phyloP scores from a whole-genome alignment of 2,113 vertebrate genomes.

The Chaetura pelagica region DNA sequence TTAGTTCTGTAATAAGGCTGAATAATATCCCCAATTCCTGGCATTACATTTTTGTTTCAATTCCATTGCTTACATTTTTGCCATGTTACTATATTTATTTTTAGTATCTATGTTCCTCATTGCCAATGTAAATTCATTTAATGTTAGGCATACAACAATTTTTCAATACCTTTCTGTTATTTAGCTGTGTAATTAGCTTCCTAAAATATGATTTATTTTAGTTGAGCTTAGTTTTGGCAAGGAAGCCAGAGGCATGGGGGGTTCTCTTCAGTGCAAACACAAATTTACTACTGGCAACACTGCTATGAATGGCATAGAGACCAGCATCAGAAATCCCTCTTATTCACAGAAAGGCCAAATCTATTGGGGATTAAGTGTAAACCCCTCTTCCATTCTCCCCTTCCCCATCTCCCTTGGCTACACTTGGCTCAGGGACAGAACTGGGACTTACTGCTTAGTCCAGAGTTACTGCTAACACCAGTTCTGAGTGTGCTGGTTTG shows the following conservation, averaged over 20 bases:
- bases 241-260: not conserved
- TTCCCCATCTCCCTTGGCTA: not conserved
- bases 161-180: constrained; percentile 65
- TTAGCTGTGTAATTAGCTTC: constrained; percentile 57
- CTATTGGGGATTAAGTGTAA: not conserved
- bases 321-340: constrained; percentile 45
- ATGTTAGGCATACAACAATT: constrained; percentile 32
- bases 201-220: constrained; percentile 67
- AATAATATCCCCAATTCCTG: not conserved
- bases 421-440: not conserved
- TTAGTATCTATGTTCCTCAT: not conserved
- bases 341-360: constrained; percentile 30
- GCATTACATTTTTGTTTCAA: constrained; percentile 43
- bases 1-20: not conserved
- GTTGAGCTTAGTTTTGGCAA: constrained; percentile 47
- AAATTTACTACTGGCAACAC: constrained; percentile 39
- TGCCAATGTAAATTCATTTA: constrained; percentile 59
- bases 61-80: constrained; percentile 33
- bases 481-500: not conserved
- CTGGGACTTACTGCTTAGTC: not conserved
- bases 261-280: constrained; percentile 19
- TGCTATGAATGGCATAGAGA: not conserved
- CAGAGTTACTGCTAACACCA: not conserved
- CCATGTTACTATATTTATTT: constrained; percentile 14
- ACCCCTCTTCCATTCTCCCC: not conserved